Evolutionary conservation across 2,888 invertebrate genomes (phyloP), one percentile per base, ranked within the genome.

Genomic region (Gasteruption jaculator): DNA sequence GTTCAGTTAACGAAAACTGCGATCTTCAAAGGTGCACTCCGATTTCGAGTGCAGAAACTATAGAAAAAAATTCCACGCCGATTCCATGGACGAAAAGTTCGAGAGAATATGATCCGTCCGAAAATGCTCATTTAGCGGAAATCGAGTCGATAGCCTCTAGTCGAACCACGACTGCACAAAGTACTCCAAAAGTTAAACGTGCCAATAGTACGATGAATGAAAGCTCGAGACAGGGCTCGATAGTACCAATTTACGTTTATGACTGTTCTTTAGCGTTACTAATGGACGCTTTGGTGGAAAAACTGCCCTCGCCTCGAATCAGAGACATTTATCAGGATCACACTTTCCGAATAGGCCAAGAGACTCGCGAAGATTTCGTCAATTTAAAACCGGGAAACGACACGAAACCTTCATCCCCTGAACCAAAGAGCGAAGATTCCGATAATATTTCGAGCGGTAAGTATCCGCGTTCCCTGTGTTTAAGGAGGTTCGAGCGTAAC

Each of bases 241-340:
- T 73, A 14, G 61, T 79, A 26, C 84, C 84, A 1, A 67, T 85
- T 40, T 85, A 82, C 57, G 75, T 82, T n/a, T 85, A 82, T 57
- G 81, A 83, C 60, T 83, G 83, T 61, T 78, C 80, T 2, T 64
- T 80, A 31, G 73, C 76, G 16, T 68, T 75, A 43, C 62, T 84
- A 22, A 78, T 79, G n/a, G 76, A 78, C 48, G 73, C 75, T 1
- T 70, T 78, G 25, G 65, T 76, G 4, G 70, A 68, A 38, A 71
- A 73, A 51, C 61, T 63, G 10, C 60, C 58, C 38, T 61, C 57
- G 7, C 59, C 66, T 3, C 57, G 65, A 7, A 60, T 59, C 21
- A 72, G 71, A 40, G 79, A 79, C 55, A 64, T 77, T 32, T 78
- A 73, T 56, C 73, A 76, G 46, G 77, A 79, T 61, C 73, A 75